These are phyloP conservation scores for Actinia tenebrosa DNA, from an alignment of 64 coral and sea anemone species.

Conservation along the genomic window DNA sequence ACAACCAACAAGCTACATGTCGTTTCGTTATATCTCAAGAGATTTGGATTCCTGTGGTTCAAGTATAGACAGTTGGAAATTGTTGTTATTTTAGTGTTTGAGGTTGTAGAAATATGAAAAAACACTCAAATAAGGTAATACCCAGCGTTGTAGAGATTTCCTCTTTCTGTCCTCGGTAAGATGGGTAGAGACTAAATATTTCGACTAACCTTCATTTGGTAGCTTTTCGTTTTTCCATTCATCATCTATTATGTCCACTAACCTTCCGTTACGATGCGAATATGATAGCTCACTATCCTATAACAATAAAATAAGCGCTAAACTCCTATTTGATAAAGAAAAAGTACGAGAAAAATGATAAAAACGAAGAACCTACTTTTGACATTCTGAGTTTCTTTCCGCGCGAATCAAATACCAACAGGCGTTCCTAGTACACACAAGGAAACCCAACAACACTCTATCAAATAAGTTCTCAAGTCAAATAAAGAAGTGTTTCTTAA, in stretches of 20 bases:
- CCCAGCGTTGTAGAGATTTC: too few relatives aligned
- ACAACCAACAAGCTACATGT: too few relatives aligned
- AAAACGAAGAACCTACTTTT: background rate
- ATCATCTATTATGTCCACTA: constrained; percentile 76
- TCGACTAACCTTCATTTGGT: constrained; percentile 59
- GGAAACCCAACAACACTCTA: background rate
- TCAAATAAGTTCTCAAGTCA: background rate
- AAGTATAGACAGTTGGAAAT: too few relatives aligned
- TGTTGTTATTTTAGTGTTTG: too few relatives aligned
- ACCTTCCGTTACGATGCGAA: constrained; percentile 53
- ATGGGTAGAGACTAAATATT: too few relatives aligned
- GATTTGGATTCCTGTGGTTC: too few relatives aligned
- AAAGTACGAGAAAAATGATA: background rate
- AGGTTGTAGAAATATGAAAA: too few relatives aligned
- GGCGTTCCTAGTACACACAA: constrained; percentile 6
- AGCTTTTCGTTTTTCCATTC: constrained; percentile 71
- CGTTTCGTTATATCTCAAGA: too few relatives aligned
- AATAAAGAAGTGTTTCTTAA: background rate
- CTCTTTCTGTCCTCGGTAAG: too few relatives aligned
- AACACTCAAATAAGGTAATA: too few relatives aligned
- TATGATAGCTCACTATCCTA: constrained; percentile 78
- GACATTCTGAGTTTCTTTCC: background rate
- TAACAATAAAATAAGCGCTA: background rate
- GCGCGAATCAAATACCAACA: constrained; percentile 9
- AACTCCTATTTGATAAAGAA: too few relatives aligned